Conservation (phyloP, 2,797 vertebrate species). For the Tolypeutes matacus region DNA sequence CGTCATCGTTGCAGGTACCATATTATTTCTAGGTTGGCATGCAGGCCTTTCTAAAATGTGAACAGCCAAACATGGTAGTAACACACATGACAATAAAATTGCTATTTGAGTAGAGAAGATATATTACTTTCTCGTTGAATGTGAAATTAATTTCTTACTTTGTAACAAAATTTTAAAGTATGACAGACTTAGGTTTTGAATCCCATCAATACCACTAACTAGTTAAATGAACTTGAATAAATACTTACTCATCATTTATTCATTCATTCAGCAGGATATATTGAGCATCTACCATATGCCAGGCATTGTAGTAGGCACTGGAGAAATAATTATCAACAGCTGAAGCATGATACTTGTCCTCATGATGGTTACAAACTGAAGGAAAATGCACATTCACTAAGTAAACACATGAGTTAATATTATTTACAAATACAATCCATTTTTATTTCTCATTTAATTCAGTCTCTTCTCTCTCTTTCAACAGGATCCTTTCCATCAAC, state of each 20-base stretch:
- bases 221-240: background rate
- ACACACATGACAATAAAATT: background rate
- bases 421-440: background rate
- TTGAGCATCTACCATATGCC: background rate
- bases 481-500: background rate
- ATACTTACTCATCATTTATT: background rate
- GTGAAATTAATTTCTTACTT: conserved; percentile 31
- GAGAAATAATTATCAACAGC: background rate
- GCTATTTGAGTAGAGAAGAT: background rate
- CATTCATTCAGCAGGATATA: background rate
- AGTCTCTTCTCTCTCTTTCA: background rate
- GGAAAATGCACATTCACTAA: background rate
- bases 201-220: background rate
- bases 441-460: conserved; percentile 33
- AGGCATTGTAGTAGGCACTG: background rate
- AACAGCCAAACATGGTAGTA: background rate
- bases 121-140: background rate
- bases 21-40: background rate
- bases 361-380: background rate
- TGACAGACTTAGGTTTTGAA: conserved; percentile 21
- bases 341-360: background rate
- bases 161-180: conserved; percentile 30
- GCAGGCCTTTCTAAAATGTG: background rate
- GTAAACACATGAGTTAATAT: background rate
- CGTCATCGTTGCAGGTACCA: background rate